Evolutionary conservation across 2,113 vertebrate genomes (phyloP).

Genomic region (Psittacus erithacus): DNA sequence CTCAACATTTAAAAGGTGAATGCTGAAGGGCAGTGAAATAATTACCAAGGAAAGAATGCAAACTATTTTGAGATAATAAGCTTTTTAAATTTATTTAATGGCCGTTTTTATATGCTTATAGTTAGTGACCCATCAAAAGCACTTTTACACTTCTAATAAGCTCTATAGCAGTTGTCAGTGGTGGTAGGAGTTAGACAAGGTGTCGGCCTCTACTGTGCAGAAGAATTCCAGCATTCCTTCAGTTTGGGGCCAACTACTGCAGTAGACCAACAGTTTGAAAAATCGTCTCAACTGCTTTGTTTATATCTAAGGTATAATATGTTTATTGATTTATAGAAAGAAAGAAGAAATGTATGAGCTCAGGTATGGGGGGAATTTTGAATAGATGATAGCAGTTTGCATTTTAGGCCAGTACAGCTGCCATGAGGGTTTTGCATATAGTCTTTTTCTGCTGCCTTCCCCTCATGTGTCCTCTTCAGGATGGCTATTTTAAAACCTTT

Average conservation of each 20-base stretch:
- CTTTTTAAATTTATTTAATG: neutral
- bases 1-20: neutral
- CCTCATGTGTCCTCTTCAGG: neutral
- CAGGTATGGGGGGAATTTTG: accelerated
- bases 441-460: neutral
- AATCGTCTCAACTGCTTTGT: neutral
- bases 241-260: neutral
- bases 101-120: neutral
- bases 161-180: neutral
- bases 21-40: neutral
- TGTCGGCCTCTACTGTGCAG: neutral
- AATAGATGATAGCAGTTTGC: neutral
- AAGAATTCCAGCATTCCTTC: neutral
- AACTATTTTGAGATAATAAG: neutral
- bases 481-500: neutral
- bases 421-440: neutral
- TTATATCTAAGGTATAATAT: neutral
- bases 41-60: neutral
- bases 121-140: neutral
- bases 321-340: neutral
- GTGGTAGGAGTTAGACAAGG: neutral
- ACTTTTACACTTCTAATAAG: neutral
- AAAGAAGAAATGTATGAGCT: neutral
- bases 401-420: neutral
- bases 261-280: neutral